A percentile compares a stretch with the other conserved stretches of the same genome.
Conservation (phyloP, 2,797 vertebrate species). For the Siniperca scherzeri region DNA sequence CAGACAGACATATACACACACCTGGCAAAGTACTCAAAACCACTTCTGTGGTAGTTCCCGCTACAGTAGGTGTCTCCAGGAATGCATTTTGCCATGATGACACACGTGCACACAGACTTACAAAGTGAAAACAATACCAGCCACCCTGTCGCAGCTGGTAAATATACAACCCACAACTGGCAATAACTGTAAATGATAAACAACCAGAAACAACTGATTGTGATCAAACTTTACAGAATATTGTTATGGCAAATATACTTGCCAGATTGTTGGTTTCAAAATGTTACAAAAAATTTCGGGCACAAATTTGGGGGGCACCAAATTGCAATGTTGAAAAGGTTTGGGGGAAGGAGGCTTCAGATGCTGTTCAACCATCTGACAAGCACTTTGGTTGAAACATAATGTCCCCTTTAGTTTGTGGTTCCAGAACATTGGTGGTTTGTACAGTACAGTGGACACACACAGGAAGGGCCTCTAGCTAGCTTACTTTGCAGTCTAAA, state of each 20-base stretch:
- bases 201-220: background rate
- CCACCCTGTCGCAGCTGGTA: too few species aligned
- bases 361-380: background rate
- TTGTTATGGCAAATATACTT: too few species aligned
- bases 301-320: too few species aligned
- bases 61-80: too few species aligned
- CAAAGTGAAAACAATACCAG: too few species aligned
- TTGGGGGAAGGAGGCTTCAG: background rate
- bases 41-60: too few species aligned
- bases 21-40: background rate
- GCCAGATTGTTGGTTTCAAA: background rate
- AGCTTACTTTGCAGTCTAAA: constrained; percentile 9
- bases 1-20: background rate
- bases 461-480: background rate
- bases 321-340: background rate
- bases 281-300: background rate
- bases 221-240: background rate
- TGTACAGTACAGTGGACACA: background rate
- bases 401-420: background rate
- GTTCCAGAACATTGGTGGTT: background rate
- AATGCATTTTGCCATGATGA: too few species aligned
- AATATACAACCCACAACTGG: background rate
- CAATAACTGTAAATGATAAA: background rate
- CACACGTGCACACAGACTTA: too few species aligned
- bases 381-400: constrained; percentile 8